Conservation (phyloP, 1,140 invertebrate species). For the Psix sp. region DNA sequence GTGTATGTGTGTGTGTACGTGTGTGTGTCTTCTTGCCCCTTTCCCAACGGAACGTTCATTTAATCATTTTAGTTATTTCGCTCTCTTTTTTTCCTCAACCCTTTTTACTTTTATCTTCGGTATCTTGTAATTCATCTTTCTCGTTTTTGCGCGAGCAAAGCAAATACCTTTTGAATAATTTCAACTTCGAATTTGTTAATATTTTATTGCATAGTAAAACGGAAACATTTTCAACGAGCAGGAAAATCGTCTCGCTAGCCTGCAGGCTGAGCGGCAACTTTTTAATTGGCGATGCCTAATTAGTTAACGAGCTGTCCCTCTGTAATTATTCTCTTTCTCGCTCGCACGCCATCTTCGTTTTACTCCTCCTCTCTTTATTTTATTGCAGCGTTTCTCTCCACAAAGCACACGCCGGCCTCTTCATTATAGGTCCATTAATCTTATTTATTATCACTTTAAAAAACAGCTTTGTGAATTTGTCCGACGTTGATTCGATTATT, state of each 20-base stretch:
- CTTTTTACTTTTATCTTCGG: conserved; percentile 3
- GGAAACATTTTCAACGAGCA: conserved; percentile 53
- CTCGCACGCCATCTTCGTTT: conserved; percentile 39
- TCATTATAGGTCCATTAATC: conserved; percentile 56
- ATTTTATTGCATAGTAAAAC: conserved; percentile 53
- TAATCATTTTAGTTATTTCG: conserved; percentile 39
- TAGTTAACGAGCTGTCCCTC: conserved; percentile 73
- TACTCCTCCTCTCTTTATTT: conserved; percentile 36
- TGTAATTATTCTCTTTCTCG: conserved; percentile 75
- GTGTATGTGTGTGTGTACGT: not conserved
- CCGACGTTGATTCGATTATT: conserved; percentile 11
- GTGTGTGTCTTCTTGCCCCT: not conserved
- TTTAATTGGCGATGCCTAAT: conserved; percentile 77
- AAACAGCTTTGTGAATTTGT: conserved; percentile 39
- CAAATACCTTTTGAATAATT: conserved; percentile 57
- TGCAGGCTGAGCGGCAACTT: conserved; percentile 69
- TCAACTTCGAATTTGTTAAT: conserved; percentile 55
- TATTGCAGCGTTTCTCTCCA: conserved; percentile 25
- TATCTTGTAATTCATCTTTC: conserved; percentile 15
- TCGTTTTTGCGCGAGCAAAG: conserved; percentile 32
- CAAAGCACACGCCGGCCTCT: conserved; percentile 1
- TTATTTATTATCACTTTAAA: conserved; percentile 54
- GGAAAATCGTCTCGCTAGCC: conserved; percentile 46
- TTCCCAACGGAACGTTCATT: conserved; percentile 4
- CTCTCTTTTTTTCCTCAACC: conserved; percentile 5